Base-by-base conservation (phyloP, 2,888 invertebrate genomes). In the Erebia aethiops region DNA sequence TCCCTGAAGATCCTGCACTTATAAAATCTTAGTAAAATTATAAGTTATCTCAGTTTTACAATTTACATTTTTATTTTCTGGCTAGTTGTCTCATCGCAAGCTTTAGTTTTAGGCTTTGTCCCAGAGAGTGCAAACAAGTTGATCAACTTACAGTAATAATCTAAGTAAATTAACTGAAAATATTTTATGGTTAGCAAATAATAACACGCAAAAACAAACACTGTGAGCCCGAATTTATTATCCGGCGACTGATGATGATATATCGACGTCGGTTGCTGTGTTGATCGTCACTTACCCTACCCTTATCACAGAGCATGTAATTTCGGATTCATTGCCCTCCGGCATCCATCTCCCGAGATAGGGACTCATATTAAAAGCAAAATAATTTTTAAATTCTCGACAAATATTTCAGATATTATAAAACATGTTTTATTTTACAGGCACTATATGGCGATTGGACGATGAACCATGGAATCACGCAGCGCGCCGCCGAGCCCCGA, bases 401-500 rank as follows among this genome's bases (percentile, higher is more conserved):
- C 10, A 49, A 62, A 62, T 68, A 58, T 69, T 26, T 52, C 4
- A 10, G 4, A 57, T 70, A 21, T 71, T 64, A 60, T 52, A 71
- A 62, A 56, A 58, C 68, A 26, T 70, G 72, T 79, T 77, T 82
- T 82, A 81, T 74, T 84, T 92, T 87, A 66, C 89, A 92, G 92
- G 86, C 82, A 83, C 82, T 80, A 77, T 82, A 83, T 86, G 87
- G 88, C 77, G 80, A 90, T 89, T 89, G 91, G 83, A 93, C 84
- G 89, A 93, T 93, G 93, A 93, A 87, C 90, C 81, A 94, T 93
- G 94, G 93, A 93, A 91, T 93, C 93, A 87, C 93, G 92, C 81
- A 94, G 93, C 84, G 91, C 94, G 91, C 93, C 94, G 93, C 93
- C 93, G 84, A 91, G 93, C 91, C 93, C 93, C 91, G 94, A 93